Base-by-base conservation (phyloP, 2,797 vertebrate genomes). In the Oreonectes daqikongensis region DNA sequence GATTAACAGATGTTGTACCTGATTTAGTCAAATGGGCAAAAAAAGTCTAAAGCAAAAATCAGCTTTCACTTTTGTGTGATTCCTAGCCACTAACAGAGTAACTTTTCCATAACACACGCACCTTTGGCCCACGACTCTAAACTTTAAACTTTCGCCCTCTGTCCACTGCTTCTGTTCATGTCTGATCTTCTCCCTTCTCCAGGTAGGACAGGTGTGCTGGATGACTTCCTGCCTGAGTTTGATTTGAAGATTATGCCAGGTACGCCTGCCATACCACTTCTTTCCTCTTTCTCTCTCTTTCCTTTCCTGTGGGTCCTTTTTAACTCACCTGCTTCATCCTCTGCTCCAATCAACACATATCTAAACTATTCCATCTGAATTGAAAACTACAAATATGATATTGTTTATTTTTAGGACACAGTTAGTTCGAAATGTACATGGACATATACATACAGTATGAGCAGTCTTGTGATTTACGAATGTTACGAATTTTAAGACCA, bases 171-270 rank as follows among this genome's bases (percentile, higher is more conserved):
- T 61, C 79, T 77, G 70, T 83, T 86, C 74, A 83, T 78, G 81
- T 86, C 76, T 93, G 92, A 91, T 92, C 90, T 95, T 92, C 91
- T 86, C 96, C 92, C 95, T 92, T 95, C 90, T 96, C 93, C 93
- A 99, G 98, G 97, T 94, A 96, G 95, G 94, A 97, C 94, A 97
- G 95, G 96, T 95, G 93, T 94, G 92, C 92, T 92, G 94, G 94
- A 95, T 91, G 96, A 97, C 92, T 91, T 99, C 91, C 95, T 99
- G 91, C 98, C 98, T 95, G 96, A 94, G 92, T 98, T 99, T 96
- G 96, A 98, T 94, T 92, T 97, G 95, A 95, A 97, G 92, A 92
- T 99, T 91, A 99, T 99, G 97, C 95, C 97, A 99, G 98, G 98
- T 99, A 99, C 85, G 91, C 91, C 83, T 82, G 89, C 89, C 86